Evolutionary conservation across 1,140 invertebrate species (phyloP).

Genomic region (Pseudomyrmex pallidus): DNA sequence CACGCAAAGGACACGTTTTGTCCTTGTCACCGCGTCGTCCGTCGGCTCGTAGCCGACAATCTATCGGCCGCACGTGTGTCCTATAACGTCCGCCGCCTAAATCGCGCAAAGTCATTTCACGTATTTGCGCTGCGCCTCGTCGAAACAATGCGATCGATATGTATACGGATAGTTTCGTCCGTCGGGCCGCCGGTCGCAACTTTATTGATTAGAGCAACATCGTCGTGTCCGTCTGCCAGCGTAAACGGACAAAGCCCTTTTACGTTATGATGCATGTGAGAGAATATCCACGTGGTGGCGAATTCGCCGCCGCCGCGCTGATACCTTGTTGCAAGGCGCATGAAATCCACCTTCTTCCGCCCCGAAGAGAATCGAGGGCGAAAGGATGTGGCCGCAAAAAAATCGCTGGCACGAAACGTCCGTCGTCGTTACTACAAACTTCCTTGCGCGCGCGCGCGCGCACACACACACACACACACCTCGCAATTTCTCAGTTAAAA

Average conservation of each 20-base stretch:
- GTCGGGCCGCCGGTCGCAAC: slow-evolving; percentile 9
- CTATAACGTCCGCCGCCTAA: background rate
- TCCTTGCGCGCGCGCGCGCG: no score
- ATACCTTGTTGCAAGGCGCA: slow-evolving; percentile 24
- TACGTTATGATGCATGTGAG: slow-evolving; percentile 52
- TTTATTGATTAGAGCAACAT: slow-evolving; percentile 44
- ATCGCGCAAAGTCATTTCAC: slow-evolving; percentile 1
- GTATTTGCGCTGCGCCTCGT: slow-evolving; percentile 15
- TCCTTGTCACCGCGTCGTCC: no score
- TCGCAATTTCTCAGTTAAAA: slow-evolving; percentile 45
- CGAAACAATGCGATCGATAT: slow-evolving; percentile 43
- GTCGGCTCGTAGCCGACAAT: no score
- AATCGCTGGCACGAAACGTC: slow-evolving; percentile 35
- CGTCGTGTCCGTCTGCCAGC: slow-evolving; percentile 14
- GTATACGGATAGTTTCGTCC: background rate
- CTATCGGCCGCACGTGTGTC: background rate
- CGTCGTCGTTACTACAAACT: slow-evolving; percentile 23
- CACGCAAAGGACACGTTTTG: no score
- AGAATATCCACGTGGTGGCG: slow-evolving; percentile 50
- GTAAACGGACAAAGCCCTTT: slow-evolving; percentile 41
- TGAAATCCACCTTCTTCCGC: background rate
- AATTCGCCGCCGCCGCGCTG: slow-evolving; percentile 35
- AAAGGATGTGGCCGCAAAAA: background rate
- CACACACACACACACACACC: background rate
- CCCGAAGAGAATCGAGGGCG: background rate